Base-by-base conservation (phyloP, 2,113 vertebrate species). In the Phyllostomus discolor region DNA sequence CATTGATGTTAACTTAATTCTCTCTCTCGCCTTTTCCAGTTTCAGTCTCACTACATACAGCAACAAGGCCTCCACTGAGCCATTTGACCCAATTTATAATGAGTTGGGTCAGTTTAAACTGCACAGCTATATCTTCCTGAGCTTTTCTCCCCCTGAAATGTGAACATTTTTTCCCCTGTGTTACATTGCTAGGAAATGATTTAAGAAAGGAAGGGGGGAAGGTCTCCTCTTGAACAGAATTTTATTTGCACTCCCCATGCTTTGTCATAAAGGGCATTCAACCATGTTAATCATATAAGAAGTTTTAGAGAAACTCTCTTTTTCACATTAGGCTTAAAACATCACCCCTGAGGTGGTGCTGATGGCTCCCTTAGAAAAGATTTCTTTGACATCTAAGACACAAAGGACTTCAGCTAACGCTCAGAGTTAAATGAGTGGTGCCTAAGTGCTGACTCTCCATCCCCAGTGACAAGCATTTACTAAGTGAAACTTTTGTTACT, bases 301-400 rank as follows among this genome's bases (percentile, higher is more conserved):
- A 95, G 95, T 97, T 97, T 96, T 54, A 62, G 86, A 91, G 95
- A 97, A 96, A 83, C 92, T 93, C 92, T 95, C 67, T 90, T 97
- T 96, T 97, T 95, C 90, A 88, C 95, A 91, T 96, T 96, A 96
- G 93, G 91, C 95, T 98, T 97, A 96, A 97, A 96, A 96, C 90
- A 95, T 97, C 94, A 69, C 96, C 96, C 96, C 90, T 67, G 88
- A 97, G 91, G 95, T 97, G 88, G 94, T 96, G 84, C 78, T 95
- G 96, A 96, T 94, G 96, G 92, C 67, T 96, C 93, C 94, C 88
- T 96, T 95, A 97, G 95, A 97, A 97, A 97, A 96, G 85, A 96
- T 96, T 97, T 96, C 94, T 96, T 96, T 98, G 88, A 96, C 97
- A 92, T 94, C 76, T 81, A 91, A 97, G 85, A 90, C 97, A 96